phyloP scores from a whole-genome alignment of 2,888 invertebrate species.

The Baronia brevicornis region DNA sequence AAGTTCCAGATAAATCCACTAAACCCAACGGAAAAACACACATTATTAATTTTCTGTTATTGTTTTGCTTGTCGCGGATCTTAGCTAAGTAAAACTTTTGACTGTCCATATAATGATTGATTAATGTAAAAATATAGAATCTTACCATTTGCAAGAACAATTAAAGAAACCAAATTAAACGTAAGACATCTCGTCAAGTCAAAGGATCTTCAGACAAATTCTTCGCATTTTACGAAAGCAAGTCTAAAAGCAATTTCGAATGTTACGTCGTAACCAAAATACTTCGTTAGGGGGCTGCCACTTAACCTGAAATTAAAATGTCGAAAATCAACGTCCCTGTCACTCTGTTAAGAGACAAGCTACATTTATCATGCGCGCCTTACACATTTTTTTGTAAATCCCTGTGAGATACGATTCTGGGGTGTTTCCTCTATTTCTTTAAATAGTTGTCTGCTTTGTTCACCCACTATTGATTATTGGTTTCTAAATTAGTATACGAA shows the following conservation, averaged over 20 bases:
- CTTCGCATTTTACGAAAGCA: constrained; percentile 20
- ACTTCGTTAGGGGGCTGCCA: constrained; percentile 43
- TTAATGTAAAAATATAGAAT: too few species aligned
- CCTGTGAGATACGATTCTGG: constrained; percentile 13
- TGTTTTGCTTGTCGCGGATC: too few species aligned
- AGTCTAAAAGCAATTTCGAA: constrained; percentile 23
- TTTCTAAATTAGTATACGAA: constrained; percentile 20
- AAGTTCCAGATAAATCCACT: too few species aligned
- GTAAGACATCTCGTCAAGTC: constrained; percentile 4
- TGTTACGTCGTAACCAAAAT: constrained; percentile 41
- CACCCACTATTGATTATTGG: constrained; percentile 25
- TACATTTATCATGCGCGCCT: constrained; percentile 46
- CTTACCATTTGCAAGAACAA: not conserved
- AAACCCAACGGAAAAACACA: too few species aligned
- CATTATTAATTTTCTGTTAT: too few species aligned
- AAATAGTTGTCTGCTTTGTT: constrained; percentile 22
- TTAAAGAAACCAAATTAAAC: not conserved
- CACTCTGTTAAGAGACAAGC: constrained; percentile 35
- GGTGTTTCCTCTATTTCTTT: constrained; percentile 15
- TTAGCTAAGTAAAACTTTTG: too few species aligned
- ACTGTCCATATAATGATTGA: too few species aligned
- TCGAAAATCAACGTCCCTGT: constrained; percentile 64
- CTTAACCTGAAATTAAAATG: constrained; percentile 73
- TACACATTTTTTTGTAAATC: constrained; percentile 37
- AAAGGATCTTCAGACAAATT: constrained; percentile 22